Conservation (phyloP, 1,140 invertebrate genomes). For the Drosophila ohnishii region DNA sequence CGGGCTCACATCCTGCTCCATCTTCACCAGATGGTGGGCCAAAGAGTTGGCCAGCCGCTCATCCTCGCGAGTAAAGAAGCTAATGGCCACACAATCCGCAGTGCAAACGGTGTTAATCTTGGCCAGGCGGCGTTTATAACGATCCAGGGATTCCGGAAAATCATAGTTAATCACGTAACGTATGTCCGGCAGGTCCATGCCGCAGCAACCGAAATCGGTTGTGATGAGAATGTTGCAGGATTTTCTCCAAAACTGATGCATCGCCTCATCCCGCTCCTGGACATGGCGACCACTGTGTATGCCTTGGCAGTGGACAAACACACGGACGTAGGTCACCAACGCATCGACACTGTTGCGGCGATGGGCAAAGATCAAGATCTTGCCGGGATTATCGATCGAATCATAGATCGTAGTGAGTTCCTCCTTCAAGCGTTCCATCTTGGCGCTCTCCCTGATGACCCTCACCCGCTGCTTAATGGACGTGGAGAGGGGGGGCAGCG, state of each 20-base stretch:
- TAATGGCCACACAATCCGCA: slow-evolving; percentile 88
- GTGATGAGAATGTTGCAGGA: slow-evolving; percentile 92
- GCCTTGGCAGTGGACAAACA: slow-evolving; percentile 86
- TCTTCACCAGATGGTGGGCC: not conserved
- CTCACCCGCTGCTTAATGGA: not conserved
- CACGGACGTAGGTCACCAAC: not conserved
- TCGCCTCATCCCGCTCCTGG: slow-evolving; percentile 93
- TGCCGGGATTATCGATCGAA: not conserved
- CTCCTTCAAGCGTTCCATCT: not conserved
- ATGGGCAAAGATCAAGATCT: slow-evolving; percentile 26
- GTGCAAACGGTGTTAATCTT: slow-evolving; percentile 89
- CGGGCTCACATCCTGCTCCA: not conserved
- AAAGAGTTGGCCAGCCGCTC: not conserved
- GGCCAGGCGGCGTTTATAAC: slow-evolving; percentile 98
- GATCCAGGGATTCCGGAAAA: slow-evolving; percentile 94
- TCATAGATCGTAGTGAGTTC: slow-evolving; percentile 26
- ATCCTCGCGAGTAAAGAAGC: slow-evolving; percentile 9
- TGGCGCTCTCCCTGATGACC: not conserved
- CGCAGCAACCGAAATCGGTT: slow-evolving; percentile 93
- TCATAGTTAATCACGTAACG: slow-evolving; percentile 98
- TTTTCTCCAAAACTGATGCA: slow-evolving; percentile 91
- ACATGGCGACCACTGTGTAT: slow-evolving; percentile 95
- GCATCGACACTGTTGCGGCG: not conserved
- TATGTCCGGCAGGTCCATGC: slow-evolving; percentile 77
- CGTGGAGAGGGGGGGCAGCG: not conserved